A percentile compares a stretch with the other conserved stretches of the same genome.
phyloP scores from a whole-genome alignment of 2,797 vertebrate species.

The Gambusia yucatana region DNA sequence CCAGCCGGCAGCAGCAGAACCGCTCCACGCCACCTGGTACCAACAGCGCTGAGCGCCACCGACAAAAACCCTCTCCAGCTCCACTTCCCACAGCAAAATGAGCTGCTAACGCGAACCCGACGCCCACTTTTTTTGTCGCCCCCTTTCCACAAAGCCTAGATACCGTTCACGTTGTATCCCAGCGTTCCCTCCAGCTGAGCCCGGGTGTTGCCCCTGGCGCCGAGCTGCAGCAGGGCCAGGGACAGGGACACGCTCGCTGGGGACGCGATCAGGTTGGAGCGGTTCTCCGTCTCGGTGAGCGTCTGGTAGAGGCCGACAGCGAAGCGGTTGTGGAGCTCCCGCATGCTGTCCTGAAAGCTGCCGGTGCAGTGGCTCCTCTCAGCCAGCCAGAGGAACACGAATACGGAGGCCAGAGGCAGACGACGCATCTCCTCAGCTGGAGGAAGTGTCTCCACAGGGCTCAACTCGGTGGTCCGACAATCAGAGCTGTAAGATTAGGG shows the following conservation, averaged over 20 bases:
- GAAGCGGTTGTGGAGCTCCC: conserved; percentile 82
- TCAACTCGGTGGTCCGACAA: conserved; percentile 10
- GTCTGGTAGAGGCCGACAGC: conserved; percentile 83
- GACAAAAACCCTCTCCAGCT: conserved; percentile 19
- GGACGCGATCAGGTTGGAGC: conserved; percentile 86
- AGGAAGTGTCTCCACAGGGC: conserved; percentile 38
- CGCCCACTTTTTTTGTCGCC: neutral
- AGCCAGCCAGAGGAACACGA: conserved; percentile 78
- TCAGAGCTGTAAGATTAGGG: conserved; percentile 17
- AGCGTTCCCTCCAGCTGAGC: conserved; percentile 82
- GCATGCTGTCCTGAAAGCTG: conserved; percentile 78
- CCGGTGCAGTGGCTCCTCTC: conserved; percentile 61
- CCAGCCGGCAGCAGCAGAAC: conserved; percentile 52
- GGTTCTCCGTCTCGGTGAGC: conserved; percentile 71
- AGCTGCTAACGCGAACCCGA: conserved; percentile 1
- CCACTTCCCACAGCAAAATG: conserved; percentile 23
- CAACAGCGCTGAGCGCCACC: conserved; percentile 60
- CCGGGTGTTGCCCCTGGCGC: conserved; percentile 86
- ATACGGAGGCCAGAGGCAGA: conserved; percentile 64
- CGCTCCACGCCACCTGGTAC: conserved; percentile 74
- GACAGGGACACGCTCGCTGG: conserved; percentile 84
- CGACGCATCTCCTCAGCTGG: conserved; percentile 74
- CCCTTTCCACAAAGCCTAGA: conserved; percentile 40
- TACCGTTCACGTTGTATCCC: conserved; percentile 86
- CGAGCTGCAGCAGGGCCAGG: conserved; percentile 89